These are phyloP conservation scores for Lophius piscatorius DNA, from an alignment of 2,113 vertebrate genomes.

Conservation along the genomic window DNA sequence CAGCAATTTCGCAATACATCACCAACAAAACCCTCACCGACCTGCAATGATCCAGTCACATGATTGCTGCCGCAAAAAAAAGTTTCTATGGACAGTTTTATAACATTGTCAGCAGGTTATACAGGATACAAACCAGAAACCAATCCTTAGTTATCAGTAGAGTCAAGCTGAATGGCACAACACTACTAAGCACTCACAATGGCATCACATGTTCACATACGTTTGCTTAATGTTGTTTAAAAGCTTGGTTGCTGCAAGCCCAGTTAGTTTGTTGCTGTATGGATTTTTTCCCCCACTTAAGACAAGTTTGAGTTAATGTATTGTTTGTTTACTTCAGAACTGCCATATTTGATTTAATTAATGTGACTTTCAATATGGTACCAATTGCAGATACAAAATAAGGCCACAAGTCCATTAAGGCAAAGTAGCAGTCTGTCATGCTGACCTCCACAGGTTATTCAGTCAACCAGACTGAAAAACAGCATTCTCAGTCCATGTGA, in stretches of 20 bases:
- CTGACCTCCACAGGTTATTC: constrained; percentile 58
- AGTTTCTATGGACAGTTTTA: constrained; percentile 10
- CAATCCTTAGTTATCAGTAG: constrained; percentile 2
- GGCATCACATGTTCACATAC: constrained; percentile 16
- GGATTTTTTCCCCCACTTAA: constrained; percentile 12
- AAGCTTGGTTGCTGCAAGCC: constrained; percentile 49
- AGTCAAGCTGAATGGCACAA: constrained; percentile 34
- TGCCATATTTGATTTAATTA: constrained; percentile 26
- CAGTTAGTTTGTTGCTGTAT: constrained; percentile 6
- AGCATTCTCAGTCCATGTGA: constrained; percentile 47
- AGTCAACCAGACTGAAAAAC: constrained; percentile 27
- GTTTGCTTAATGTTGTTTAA: constrained; percentile 22
- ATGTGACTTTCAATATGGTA: constrained; percentile 22
- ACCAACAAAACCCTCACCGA: constrained; percentile 7
- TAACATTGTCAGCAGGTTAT: constrained; percentile 14
- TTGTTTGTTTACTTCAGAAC: constrained; percentile 13
- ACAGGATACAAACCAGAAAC: constrained; percentile 1
- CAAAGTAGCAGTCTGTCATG: constrained; percentile 32
- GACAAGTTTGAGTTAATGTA: constrained; percentile 37
- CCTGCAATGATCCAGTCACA: not conserved
- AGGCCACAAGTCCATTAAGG: constrained; percentile 31
- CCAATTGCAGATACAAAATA: constrained; percentile 29
- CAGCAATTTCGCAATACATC: constrained; percentile 8
- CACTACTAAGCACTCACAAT: not conserved
- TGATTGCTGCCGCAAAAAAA: not conserved